Evolutionary conservation across 1,140 invertebrate species (phyloP).

Genomic region (Brachionus asplanchnoidis): DNA sequence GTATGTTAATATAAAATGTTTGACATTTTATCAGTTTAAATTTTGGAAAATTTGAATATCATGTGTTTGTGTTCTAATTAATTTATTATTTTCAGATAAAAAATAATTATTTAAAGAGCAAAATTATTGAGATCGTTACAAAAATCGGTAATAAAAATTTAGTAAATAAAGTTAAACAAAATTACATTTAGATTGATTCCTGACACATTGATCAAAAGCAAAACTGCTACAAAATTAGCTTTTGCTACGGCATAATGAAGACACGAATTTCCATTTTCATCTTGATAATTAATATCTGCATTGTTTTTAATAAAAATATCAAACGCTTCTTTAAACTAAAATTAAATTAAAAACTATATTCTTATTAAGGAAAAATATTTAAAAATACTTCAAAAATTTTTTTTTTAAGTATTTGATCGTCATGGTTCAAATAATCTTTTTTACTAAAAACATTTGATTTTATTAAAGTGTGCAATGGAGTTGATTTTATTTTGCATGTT

Average conservation of each 20-base stretch:
- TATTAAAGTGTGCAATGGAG: slow-evolving; percentile 5
- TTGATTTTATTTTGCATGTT: not conserved
- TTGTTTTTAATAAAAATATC: not conserved
- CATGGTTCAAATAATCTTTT: not conserved
- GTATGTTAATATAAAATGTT: no score
- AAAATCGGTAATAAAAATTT: not conserved
- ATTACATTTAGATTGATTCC: slow-evolving; percentile 36
- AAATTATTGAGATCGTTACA: not conserved
- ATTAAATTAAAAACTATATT: not conserved
- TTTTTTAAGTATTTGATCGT: not conserved
- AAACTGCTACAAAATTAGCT: not conserved
- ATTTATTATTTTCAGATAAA: no score
- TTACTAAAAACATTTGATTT: slow-evolving; percentile 19
- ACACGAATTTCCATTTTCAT: not conserved
- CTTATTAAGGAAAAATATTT: not conserved
- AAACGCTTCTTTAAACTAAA: slow-evolving; percentile 30
- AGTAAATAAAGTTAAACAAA: not conserved
- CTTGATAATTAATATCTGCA: not conserved
- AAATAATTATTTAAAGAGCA: no score
- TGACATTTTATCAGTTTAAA: no score
- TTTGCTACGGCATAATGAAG: slow-evolving; percentile 19
- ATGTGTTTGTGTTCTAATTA: no score
- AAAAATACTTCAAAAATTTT: not conserved
- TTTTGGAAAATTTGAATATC: no score
- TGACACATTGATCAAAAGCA: not conserved